Evolutionary conservation across 2,113 vertebrate species (phyloP).

Genomic region (Pseudolaguvia tuberculata): DNA sequence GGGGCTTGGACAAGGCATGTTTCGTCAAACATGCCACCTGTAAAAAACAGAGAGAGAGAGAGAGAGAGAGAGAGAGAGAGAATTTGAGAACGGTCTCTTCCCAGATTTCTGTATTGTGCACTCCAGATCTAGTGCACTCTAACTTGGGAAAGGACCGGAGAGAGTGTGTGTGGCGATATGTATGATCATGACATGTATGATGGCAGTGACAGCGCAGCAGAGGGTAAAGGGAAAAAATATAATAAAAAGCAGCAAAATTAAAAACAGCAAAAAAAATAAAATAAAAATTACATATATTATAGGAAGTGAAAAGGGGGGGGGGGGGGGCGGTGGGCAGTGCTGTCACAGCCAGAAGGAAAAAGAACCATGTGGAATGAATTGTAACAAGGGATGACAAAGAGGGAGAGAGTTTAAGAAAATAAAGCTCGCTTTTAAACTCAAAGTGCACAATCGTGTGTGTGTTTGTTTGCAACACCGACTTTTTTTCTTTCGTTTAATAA

Average conservation of each 20-base stretch:
- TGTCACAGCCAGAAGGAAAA: conserved; percentile 29
- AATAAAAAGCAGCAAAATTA: conserved; percentile 48
- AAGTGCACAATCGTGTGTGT: conserved; percentile 64
- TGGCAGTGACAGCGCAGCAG: conserved; percentile 8
- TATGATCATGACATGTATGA: conserved; percentile 14
- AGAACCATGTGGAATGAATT: conserved; percentile 39
- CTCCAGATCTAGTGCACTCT: background rate
- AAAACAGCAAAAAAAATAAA: background rate
- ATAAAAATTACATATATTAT: conserved; percentile 42
- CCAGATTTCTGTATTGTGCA: conserved; percentile 6
- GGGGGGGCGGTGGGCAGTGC: conserved; percentile 66
- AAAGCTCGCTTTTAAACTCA: conserved; percentile 55
- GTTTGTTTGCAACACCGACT: conserved; percentile 66
- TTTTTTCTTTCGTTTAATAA: conserved; percentile 57
- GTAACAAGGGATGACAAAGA: conserved; percentile 9
- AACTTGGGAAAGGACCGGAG: background rate
- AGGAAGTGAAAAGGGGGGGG: conserved; percentile 66
- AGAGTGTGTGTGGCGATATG: background rate
- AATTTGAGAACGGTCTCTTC: background rate
- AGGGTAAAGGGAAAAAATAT: background rate
- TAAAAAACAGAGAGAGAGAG: too few species aligned
- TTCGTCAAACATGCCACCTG: background rate
- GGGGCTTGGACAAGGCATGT: background rate
- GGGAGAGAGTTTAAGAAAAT: conserved; percentile 2
- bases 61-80: too few species aligned